A percentile compares a stretch with the other conserved stretches of the same genome.
Conservation (phyloP, 2,797 vertebrate species). For the Nyctibius grandis region DNA sequence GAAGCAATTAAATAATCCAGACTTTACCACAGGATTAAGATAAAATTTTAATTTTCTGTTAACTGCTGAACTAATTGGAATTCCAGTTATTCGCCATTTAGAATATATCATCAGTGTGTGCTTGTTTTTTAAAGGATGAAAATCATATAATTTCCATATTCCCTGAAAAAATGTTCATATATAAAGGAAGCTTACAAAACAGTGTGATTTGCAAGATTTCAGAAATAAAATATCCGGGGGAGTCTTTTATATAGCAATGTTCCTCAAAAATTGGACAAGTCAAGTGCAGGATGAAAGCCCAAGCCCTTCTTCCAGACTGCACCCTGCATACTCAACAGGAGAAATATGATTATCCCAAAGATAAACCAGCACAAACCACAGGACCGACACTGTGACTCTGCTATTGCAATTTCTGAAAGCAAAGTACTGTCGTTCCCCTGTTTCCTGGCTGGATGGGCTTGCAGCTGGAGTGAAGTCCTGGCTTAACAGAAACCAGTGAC, state of each 20-base stretch:
- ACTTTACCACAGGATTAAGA: background rate
- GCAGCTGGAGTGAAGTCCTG: background rate
- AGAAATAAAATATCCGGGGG: background rate
- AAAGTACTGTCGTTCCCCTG: background rate
- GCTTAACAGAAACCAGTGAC: background rate
- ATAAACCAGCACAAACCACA: background rate
- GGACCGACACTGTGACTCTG: background rate
- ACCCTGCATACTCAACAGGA: background rate
- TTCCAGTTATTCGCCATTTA: background rate
- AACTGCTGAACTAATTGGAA: background rate
- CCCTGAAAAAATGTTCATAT: background rate
- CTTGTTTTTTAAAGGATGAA: background rate
- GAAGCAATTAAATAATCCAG: background rate
- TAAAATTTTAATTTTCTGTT: background rate
- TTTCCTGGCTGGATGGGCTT: background rate
- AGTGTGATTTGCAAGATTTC: background rate
- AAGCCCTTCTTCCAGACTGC: background rate
- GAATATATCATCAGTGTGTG: rapidly evolving
- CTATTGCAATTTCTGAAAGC: background rate
- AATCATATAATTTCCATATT: background rate
- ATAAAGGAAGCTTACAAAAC: background rate
- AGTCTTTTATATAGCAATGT: background rate
- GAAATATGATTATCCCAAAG: background rate
- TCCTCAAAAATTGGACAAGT: background rate
- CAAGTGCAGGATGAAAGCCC: background rate